Base-by-base conservation (phyloP, 2,888 invertebrate species). In the Glaucopsyche alexis region DNA sequence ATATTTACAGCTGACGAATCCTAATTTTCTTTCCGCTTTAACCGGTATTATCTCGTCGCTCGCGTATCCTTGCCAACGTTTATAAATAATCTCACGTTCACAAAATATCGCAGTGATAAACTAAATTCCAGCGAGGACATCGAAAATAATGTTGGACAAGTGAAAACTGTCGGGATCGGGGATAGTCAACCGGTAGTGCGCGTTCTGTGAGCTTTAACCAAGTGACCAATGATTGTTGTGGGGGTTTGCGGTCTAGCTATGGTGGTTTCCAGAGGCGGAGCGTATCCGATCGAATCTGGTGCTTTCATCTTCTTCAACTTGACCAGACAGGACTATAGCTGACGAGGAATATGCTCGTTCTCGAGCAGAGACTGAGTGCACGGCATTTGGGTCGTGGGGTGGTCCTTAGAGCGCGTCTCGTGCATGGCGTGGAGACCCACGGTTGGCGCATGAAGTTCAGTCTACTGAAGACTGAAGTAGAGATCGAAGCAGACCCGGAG, bases 271-370 rank as follows among this genome's bases (percentile, higher is more conserved):
- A 79, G 87, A 79, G 84, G 85, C 78, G 83, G 83, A 76, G 84
- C 83, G 76, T 87, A 85, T 82, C 87, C 87, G 75, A 82, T 88
- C 72, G 85, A 87, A 75, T 89, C 87, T 77, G 92, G 91, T 77
- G 91, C 92, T 77, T 92, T 93, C 79, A 84, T 89, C 79, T 92
- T 89, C 86, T 90, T 88, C 83, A 93, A 93, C 81, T 80, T 93
- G 81, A 93, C 92, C 74, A 86, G 93, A 77, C 93, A 93, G 82
- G 93, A 93, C 80, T 85, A 92, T 80, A 93, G 93, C 93, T 93
- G 93, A 93, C 93, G 86, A 90, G 88, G 82, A 88, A 75, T 79
- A 93, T 93, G 93, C 92, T 93, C 91, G 88, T 92, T 47, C 83
- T 90, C 86, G 93, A 93, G 92, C 93, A 92, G 84, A 88, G 87